Conservation (phyloP, 2,888 invertebrate genomes). For the Meta bourneti region DNA sequence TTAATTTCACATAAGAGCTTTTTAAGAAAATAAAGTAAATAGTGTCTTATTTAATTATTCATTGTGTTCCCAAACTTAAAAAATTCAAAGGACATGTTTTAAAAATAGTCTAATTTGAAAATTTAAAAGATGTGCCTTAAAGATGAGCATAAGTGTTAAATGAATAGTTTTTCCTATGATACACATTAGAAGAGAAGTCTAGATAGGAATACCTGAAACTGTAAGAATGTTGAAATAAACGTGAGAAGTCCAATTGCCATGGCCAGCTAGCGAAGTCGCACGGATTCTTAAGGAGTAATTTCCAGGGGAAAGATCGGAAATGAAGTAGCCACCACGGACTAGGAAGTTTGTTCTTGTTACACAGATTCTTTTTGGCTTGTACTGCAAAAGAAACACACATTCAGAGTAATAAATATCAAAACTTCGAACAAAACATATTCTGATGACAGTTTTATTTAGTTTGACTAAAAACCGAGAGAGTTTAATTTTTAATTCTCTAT, state of each 20-base stretch:
- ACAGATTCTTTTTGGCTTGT: slow-evolving; percentile 82
- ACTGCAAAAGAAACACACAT: slow-evolving; percentile 19
- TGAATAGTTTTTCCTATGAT: neutral
- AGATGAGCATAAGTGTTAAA: no score
- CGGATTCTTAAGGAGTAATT: slow-evolving; percentile 86
- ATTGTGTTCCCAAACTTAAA: no score
- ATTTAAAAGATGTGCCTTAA: no score
- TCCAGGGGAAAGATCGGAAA: slow-evolving; percentile 76
- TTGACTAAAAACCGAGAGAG: no score
- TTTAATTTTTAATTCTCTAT: no score
- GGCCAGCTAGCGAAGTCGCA: slow-evolving; percentile 89
- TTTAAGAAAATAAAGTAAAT: no score
- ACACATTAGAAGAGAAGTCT: neutral
- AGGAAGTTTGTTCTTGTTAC: slow-evolving; percentile 84
- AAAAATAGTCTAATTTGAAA: no score
- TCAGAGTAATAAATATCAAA: neutral
- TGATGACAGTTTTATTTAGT: no score
- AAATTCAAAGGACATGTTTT: no score
- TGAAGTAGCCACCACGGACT: slow-evolving; percentile 61
- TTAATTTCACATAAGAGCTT: no score
- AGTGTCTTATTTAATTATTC: no score
- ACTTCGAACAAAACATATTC: no score
- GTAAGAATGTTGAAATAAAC: slow-evolving; percentile 77
- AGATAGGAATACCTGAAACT: slow-evolving; percentile 46
- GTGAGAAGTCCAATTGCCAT: slow-evolving; percentile 78